Base-by-base conservation (phyloP, 2,113 vertebrate genomes). In the Anas platyrhynchos region DNA sequence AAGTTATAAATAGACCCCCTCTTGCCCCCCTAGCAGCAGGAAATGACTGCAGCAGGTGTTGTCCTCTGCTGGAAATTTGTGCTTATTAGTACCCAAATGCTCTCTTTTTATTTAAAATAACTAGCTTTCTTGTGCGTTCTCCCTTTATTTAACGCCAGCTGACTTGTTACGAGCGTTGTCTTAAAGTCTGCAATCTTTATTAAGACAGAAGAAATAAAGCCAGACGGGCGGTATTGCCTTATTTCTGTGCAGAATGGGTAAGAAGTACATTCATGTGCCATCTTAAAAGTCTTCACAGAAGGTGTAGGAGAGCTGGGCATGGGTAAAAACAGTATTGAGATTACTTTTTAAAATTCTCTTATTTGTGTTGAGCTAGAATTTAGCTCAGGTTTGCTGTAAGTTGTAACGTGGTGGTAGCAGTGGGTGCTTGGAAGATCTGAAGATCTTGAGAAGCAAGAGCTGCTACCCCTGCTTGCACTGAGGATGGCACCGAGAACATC, bases 31-130 rank as follows among this genome's bases (percentile, higher is more conserved):
- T 58, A 75, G 81, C 77, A 72, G 73, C 55, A 88, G 90, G 93
- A 96, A 88, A 65, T 95, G 96, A 96, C 73, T 90, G 93, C 80
- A 83, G 92, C 96, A 96, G 94, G 93, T 97, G 93, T 3, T 96
- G 96, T 79, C 69, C 88, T 94, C 59, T 62, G 50, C 58, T 94
- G 82, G 77, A 91, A 92, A 66, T 82, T 59, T 81, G 54, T 44
- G 34, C 67, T 63, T 87, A 69, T 67, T 86, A 26, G 22, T 73
- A 69, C 44, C 23, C 43, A 67, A 67, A 58, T 50, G 31, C 48
- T 55, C 78, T 48, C 46, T 48, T 48, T 48, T 48, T 48, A 48
- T 22, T 48, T 48, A 48, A 22, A 54, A 72, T 36, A 66, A 46
- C 50, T 55, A 26, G 10, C 29, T 87, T 88, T 68, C 31, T 68